Evolutionary conservation across 2,888 invertebrate genomes (phyloP), one percentile per base, ranked within the genome.

Genomic region (Myathropa florea): DNA sequence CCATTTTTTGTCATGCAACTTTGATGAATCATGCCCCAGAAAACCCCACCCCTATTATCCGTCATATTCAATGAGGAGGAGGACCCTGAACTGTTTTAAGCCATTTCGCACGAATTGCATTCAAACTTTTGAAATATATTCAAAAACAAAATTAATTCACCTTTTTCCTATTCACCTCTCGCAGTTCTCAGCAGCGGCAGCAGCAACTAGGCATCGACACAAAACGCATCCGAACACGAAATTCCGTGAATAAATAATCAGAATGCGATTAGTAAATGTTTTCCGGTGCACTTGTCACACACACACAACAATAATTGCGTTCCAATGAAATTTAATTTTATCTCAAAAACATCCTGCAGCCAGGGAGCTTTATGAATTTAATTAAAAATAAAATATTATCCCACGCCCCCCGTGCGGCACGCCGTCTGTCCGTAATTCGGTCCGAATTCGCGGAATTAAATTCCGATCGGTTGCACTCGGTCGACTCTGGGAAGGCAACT

Each of bases 211-310:
- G 4, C 12, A 21, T 26, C 12, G 1, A 24, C 57, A 57, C 39
- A 0, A 2, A n/a, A 18, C 23, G 57, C 12, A 57, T 23, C 24
- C 23, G 24, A 12, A 57, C 57, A 24, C 46, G 10, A 26, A 21
- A 14, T n/a, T 65, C n/a, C 12, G 26, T 4, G 18, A 39, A 65
- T n/a, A 65, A 53, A 21, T 65, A 53, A 53, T 53, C 72, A 21
- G 4, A 63, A 72, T 53, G 9, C 23, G 24, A 63, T 73, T 63
- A 63, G 24, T 18, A 55, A 24, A 14, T 64, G 14, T 36, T 64
- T 73, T 26, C 64, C 39, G 21, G 12, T 21, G 26, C 75, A 75
- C 36, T 59, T 65, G 65, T 64, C 36, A 39, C 64, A 57, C 3
- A 24, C 24, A 26, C 64, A 28, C 53, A n/a, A 18, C 55, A 36